Evolutionary conservation across 2,113 vertebrate species (phyloP).

Genomic region (Burhinus bistriatus): DNA sequence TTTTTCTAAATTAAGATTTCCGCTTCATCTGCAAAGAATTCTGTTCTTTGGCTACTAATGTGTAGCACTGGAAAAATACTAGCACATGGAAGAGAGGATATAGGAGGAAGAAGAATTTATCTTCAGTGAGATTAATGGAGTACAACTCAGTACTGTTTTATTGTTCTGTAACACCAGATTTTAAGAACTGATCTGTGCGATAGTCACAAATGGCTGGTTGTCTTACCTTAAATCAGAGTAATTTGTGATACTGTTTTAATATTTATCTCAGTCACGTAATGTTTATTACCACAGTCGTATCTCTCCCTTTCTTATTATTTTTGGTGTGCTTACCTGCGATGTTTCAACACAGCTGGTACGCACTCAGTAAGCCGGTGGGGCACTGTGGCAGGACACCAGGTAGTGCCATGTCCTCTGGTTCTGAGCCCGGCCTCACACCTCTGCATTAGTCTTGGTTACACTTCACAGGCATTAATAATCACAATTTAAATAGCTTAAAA

Average conservation of each 20-base stretch:
- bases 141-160: neutral
- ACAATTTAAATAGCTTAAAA: neutral
- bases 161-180: constrained; percentile 24
- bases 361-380: neutral
- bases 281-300: neutral
- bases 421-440: neutral
- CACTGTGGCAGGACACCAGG: neutral
- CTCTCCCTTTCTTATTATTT: neutral
- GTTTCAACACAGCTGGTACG: neutral
- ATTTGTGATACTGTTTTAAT: neutral
- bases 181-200: neutral
- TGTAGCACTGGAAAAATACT: neutral
- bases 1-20: constrained; percentile 10
- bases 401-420: neutral
- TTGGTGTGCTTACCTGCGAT: neutral
- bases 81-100: neutral
- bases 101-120: neutral
- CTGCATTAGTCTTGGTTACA: neutral
- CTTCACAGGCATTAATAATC: neutral
- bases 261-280: neutral
- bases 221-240: neutral
- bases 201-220: neutral
- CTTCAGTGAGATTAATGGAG: neutral
- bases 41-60: neutral
- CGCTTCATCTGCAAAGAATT: constrained; percentile 1